Evolutionary conservation across 2,888 invertebrate genomes (phyloP).

Genomic region (Nemurella pictetii): DNA sequence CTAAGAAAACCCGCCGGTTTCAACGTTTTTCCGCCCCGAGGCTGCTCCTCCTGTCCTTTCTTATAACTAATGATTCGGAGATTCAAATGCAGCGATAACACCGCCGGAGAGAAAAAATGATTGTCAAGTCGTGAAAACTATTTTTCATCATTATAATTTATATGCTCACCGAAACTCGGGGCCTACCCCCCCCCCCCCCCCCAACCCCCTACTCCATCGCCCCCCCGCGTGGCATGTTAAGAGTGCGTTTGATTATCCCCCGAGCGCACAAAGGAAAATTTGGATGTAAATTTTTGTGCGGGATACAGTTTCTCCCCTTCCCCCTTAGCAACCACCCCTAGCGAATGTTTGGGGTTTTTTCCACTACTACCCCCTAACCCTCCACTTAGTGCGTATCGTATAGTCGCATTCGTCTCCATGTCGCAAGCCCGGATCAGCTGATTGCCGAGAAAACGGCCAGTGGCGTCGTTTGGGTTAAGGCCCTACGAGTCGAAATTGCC

Average conservation of each 20-base stretch:
- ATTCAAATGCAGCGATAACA: slow-evolving; percentile 3
- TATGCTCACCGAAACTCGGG: background rate
- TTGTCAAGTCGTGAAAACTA: slow-evolving; percentile 15
- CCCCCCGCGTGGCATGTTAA: background rate
- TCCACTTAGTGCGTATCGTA: slow-evolving; percentile 23
- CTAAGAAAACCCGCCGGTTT: background rate
- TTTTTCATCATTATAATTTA: slow-evolving; percentile 25
- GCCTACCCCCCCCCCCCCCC: no score
- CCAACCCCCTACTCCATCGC: no score
- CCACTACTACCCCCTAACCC: slow-evolving; percentile 19
- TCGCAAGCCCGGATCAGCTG: background rate
- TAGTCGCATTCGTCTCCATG: background rate
- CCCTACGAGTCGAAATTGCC: background rate
- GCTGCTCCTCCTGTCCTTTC: background rate
- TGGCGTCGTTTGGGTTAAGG: background rate
- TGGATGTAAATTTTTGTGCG: slow-evolving; percentile 24
- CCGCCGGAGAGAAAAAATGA: slow-evolving; percentile 10
- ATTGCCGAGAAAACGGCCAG: background rate
- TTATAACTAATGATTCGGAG: slow-evolving; percentile 22
- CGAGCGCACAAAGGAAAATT: slow-evolving; percentile 21
- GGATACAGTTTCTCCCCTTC: slow-evolving; percentile 2
- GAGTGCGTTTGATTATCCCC: slow-evolving; percentile 12
- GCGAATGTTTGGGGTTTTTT: slow-evolving; percentile 31
- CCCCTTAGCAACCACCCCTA: slow-evolving; percentile 28
- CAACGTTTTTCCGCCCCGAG: background rate